Conservation (phyloP, 2,797 vertebrate genomes). For the Sebastes kiyomatsui region DNA sequence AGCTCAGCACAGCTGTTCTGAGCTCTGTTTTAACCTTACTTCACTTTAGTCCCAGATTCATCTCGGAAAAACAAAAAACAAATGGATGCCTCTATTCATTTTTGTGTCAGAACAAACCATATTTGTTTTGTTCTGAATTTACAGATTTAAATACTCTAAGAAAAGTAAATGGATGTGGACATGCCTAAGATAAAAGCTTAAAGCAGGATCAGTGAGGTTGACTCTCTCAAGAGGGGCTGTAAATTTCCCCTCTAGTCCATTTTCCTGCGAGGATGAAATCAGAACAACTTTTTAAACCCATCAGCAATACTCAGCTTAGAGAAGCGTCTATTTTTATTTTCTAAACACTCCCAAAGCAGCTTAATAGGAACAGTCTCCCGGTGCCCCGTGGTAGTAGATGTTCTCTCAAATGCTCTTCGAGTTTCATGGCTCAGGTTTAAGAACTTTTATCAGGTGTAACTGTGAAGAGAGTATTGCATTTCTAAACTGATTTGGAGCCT, state of each 20-base stretch:
- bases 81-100: neutral
- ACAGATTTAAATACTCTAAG: neutral
- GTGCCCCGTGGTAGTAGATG: constrained; percentile 47
- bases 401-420: constrained; percentile 28
- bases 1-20: neutral
- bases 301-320: constrained; percentile 25
- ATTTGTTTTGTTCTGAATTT: constrained; percentile 1
- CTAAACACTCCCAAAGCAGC: constrained; percentile 43
- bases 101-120: neutral
- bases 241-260: constrained; percentile 14
- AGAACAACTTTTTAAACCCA: constrained; percentile 45
- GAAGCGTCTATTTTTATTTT: constrained; percentile 48
- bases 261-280: constrained; percentile 22
- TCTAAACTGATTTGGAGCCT: neutral
- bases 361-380: constrained; percentile 46
- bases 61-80: neutral
- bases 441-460: constrained; percentile 10
- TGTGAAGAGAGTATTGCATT: neutral
- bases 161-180: constrained; percentile 10
- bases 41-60: neutral
- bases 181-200: neutral
- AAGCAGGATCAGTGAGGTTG: constrained; percentile 1
- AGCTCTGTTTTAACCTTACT: neutral
- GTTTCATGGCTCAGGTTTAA: constrained; percentile 22
- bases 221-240: constrained; percentile 9